Conservation (phyloP, 1,140 invertebrate species). For the Protaetia brevitarsis region DNA sequence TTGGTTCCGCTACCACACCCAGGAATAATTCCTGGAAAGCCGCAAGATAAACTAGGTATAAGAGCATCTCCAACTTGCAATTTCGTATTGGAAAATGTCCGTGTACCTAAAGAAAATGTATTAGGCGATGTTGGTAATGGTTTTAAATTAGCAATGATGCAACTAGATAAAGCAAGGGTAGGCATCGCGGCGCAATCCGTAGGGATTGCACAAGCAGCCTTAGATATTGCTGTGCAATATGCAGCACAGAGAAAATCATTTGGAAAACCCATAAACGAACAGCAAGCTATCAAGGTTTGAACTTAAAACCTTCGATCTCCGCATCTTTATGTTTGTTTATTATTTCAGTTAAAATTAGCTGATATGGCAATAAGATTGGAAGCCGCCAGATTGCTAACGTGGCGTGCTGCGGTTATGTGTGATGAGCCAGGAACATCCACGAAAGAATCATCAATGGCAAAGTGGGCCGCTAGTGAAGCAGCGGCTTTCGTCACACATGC, state of each 20-base stretch:
- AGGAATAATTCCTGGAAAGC: constrained; percentile 60
- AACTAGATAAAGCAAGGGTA: constrained; percentile 71
- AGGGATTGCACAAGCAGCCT: constrained; percentile 77
- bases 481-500: constrained; percentile 81
- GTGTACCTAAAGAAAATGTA: constrained; percentile 62
- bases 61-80: constrained; percentile 73
- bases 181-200: constrained; percentile 81
- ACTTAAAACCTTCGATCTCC: background rate
- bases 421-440: constrained; percentile 59
- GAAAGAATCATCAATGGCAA: constrained; percentile 85
- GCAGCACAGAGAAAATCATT: constrained; percentile 76
- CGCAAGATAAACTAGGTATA: constrained; percentile 71
- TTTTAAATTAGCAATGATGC: constrained; percentile 86
- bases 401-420: constrained; percentile 74
- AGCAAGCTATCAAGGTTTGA: constrained; percentile 77
- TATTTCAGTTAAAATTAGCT: constrained; percentile 60
- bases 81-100: constrained; percentile 70
- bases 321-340: background rate
- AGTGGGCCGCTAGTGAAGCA: constrained; percentile 79
- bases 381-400: constrained; percentile 74
- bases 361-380: constrained; percentile 83
- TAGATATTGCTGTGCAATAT: constrained; percentile 84
- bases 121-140: constrained; percentile 64
- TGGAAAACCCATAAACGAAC: constrained; percentile 70
- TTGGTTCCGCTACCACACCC: constrained; percentile 41